Evolutionary conservation across 2,797 vertebrate genomes (phyloP).

Genomic region (Miichthys miiuy): DNA sequence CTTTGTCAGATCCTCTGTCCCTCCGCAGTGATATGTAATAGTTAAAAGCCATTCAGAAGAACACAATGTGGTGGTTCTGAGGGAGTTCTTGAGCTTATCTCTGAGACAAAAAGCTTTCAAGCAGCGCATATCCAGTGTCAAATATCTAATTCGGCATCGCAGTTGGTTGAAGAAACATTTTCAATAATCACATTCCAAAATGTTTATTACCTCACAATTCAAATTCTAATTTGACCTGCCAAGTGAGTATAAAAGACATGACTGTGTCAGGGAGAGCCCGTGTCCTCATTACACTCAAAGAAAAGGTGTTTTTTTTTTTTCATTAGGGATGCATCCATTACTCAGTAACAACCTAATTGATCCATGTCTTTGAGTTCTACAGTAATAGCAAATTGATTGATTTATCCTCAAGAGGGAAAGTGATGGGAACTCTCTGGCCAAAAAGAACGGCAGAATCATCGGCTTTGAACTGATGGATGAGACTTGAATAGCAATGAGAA

Average conservation of each 20-base stretch:
- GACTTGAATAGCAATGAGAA: constrained; percentile 65
- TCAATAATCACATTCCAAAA: constrained; percentile 1
- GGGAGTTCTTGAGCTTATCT: not conserved
- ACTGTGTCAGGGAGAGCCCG: constrained; percentile 29
- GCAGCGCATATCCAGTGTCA: not conserved
- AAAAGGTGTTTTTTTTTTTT: constrained; percentile 53
- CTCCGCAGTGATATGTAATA: not conserved
- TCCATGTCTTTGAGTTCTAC: constrained; percentile 78
- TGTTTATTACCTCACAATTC: not conserved
- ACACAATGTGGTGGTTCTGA: not conserved
- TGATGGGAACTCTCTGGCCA: constrained; percentile 62
- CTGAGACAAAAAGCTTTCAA: not conserved
- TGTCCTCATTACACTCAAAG: constrained; percentile 30
- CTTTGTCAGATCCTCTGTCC: too few relatives aligned
- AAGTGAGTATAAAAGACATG: constrained; percentile 20
- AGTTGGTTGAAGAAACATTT: not conserved
- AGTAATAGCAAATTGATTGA: constrained; percentile 86
- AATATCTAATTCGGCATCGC: constrained; percentile 10
- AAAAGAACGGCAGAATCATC: constrained; percentile 71
- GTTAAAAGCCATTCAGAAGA: not conserved
- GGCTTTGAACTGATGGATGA: constrained; percentile 61
- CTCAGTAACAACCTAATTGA: constrained; percentile 83
- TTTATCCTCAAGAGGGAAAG: constrained; percentile 69
- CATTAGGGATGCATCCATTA: constrained; percentile 81
- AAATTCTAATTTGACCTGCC: constrained; percentile 9